phyloP scores from a whole-genome alignment of 2,113 vertebrate species.

The Ictalurus punctatus region DNA sequence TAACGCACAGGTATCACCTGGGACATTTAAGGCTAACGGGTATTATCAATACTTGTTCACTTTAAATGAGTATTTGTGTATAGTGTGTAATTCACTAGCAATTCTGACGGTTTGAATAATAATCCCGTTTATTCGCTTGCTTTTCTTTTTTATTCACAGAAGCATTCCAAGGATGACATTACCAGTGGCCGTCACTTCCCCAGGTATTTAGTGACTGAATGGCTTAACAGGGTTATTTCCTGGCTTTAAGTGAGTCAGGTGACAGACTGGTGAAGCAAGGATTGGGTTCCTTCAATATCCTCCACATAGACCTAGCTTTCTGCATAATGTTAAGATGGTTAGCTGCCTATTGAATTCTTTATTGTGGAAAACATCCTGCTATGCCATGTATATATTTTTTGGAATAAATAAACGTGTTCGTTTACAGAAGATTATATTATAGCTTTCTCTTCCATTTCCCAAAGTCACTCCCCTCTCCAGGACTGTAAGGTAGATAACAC shows the following conservation, averaged over 20 bases:
- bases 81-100: not conserved
- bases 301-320: not conserved
- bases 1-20: constrained; percentile 66
- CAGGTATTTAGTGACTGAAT: constrained; percentile 66
- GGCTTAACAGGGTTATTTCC: not conserved
- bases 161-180: constrained; percentile 76
- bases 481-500: constrained; percentile 66
- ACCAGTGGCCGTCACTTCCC: constrained; percentile 82
- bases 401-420: not conserved
- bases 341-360: not conserved
- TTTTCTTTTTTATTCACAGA: constrained; percentile 20
- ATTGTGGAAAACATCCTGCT: not conserved
- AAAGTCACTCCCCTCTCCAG: constrained; percentile 77
- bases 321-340: not conserved
- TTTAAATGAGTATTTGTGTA: not conserved
- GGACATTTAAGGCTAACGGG: constrained; percentile 64
- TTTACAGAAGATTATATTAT: not conserved
- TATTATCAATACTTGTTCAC: constrained; percentile 40
- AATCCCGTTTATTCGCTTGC: not conserved
- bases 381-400: not conserved
- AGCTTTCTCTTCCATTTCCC: constrained; percentile 44
- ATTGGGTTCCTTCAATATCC: not conserved
- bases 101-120: not conserved
- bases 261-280: not conserved
- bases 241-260: not conserved